These are phyloP conservation scores for Gadus chalcogrammus DNA, from an alignment of 2,113 vertebrate genomes.

Conservation along the genomic window DNA sequence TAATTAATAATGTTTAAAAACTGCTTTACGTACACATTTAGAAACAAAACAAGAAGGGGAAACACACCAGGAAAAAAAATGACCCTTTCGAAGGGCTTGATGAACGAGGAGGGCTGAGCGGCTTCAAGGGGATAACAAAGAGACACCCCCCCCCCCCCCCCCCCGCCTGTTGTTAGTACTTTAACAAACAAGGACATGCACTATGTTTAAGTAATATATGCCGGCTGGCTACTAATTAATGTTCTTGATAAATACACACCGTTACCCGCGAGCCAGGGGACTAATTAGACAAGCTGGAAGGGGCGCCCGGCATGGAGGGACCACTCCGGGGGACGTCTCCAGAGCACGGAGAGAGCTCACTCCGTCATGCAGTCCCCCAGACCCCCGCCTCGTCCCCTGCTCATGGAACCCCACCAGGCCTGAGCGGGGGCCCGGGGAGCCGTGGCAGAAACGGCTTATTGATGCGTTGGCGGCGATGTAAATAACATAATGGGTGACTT, in stretches of 20 bases:
- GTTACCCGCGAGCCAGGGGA: constrained; percentile 67
- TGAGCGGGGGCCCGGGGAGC: constrained; percentile 58
- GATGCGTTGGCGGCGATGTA: constrained; percentile 30
- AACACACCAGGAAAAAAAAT: constrained; percentile 28
- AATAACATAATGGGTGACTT: constrained; percentile 63
- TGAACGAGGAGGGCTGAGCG: constrained; percentile 57
- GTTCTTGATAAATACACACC: constrained; percentile 73
- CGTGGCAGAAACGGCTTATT: constrained; percentile 53
- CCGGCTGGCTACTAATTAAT: constrained; percentile 72
- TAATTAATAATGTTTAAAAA: constrained; percentile 67
- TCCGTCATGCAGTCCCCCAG: constrained; percentile 55
- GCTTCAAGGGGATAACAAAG: constrained; percentile 53
- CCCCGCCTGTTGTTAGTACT: constrained; percentile 60
- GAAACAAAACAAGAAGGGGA: constrained; percentile 23
- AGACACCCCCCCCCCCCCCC: not conserved
- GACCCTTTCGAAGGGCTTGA: constrained; percentile 44
- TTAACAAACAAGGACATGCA: constrained; percentile 71
- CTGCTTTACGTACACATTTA: constrained; percentile 53
- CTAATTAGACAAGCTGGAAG: constrained; percentile 75
- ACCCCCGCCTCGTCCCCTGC: constrained; percentile 22
- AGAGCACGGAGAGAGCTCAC: constrained; percentile 39
- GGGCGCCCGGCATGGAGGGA: constrained; percentile 30
- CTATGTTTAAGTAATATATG: constrained; percentile 67
- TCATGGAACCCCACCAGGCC: constrained; percentile 45
- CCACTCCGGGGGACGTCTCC: too few relatives aligned